Evolutionary conservation across 2,888 invertebrate species (phyloP).

Genomic region (Drosophila nigricruria): DNA sequence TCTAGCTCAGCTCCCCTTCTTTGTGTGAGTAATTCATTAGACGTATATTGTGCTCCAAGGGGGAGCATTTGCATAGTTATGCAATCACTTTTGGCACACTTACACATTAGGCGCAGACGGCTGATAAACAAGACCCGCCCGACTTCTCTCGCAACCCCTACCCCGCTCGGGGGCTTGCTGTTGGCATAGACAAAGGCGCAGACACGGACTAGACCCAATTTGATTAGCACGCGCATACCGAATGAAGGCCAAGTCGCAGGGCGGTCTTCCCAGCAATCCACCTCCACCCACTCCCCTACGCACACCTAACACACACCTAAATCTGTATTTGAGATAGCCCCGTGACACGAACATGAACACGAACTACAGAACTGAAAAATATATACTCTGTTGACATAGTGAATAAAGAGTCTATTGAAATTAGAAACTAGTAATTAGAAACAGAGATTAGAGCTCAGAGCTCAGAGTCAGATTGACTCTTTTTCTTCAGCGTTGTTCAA

Average conservation of each 20-base stretch:
- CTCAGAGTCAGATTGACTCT: too few species aligned
- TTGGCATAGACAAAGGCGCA: constrained; percentile 55
- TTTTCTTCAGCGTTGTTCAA: background rate
- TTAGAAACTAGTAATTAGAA: background rate
- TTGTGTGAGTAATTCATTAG: constrained; percentile 79
- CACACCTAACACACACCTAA: constrained; percentile 19
- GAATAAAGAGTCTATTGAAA: background rate
- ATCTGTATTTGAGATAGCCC: constrained; percentile 1
- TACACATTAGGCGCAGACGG: constrained; percentile 79
- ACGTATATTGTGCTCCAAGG: constrained; percentile 67
- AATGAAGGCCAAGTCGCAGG: constrained; percentile 67
- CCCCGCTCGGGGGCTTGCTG: constrained; percentile 4
- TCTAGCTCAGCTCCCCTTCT: background rate
- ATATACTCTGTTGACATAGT: background rate
- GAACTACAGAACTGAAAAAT: background rate
- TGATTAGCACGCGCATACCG: constrained; percentile 74
- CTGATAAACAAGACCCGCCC: constrained; percentile 71
- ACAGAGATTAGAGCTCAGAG: background rate
- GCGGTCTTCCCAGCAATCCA: constrained; percentile 5
- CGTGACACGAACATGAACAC: background rate
- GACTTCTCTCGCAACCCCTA: constrained; percentile 2
- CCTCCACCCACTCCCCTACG: background rate
- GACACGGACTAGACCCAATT: constrained; percentile 81
- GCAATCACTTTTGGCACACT: constrained; percentile 81
- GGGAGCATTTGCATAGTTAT: constrained; percentile 82